These are phyloP conservation scores for Plagodis dolabraria DNA, from an alignment of 2,888 invertebrate genomes.

Conservation along the genomic window DNA sequence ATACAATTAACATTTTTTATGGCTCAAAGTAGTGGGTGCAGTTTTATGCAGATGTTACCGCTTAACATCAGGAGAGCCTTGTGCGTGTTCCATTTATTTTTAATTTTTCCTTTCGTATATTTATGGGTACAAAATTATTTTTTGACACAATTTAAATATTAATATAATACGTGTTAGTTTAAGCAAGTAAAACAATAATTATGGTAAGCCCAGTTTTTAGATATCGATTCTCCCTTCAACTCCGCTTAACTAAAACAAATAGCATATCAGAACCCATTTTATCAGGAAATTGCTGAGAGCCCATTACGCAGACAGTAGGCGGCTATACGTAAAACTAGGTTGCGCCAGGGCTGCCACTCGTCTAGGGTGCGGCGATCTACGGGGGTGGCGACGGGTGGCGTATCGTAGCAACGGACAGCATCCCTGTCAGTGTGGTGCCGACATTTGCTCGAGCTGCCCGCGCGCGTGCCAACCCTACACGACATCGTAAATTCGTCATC, in stretches of 20 bases:
- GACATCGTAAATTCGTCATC: conserved; percentile 34
- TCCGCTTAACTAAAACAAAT: conserved; percentile 48
- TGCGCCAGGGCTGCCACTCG: conserved; percentile 49
- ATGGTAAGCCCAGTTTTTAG: background rate
- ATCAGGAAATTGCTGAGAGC: conserved; percentile 80
- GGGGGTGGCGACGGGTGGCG: conserved; percentile 69
- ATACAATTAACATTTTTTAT: too few relatives aligned
- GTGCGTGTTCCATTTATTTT: too few relatives aligned
- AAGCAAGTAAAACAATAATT: background rate
- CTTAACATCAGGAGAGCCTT: too few relatives aligned
- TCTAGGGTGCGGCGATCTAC: conserved; percentile 66
- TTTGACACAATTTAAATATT: too few relatives aligned
- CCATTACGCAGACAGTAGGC: conserved; percentile 75
- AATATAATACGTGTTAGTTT: background rate
- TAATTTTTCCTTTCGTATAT: too few relatives aligned
- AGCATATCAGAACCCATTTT: conserved; percentile 65
- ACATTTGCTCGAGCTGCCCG: conserved; percentile 60
- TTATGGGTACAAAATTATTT: too few relatives aligned
- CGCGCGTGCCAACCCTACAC: conserved; percentile 46
- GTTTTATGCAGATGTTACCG: too few relatives aligned
- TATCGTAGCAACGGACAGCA: conserved; percentile 82
- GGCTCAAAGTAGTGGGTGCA: too few relatives aligned
- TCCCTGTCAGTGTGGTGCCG: conserved; percentile 77
- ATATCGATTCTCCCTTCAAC: conserved; percentile 6
- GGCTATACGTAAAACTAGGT: conserved; percentile 79